Percentiles rank a stretch among this genome's conserved stretches.
phyloP scores from a whole-genome alignment of 1,140 invertebrate genomes.

The Holotrichia oblita region DNA sequence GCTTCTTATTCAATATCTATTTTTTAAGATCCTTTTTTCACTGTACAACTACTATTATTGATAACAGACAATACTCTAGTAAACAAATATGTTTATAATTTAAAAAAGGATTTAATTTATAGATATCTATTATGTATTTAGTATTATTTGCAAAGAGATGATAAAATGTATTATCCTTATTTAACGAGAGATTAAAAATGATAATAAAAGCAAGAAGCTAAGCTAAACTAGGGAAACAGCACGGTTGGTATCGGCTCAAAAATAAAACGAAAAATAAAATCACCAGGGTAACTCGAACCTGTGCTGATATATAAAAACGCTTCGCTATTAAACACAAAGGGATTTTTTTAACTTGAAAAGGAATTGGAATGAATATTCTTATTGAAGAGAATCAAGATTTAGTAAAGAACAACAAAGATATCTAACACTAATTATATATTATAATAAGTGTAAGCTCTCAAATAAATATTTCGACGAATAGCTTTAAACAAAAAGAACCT shows the following conservation, averaged over 20 bases:
- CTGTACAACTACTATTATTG: not conserved
- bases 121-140: not conserved
- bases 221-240: not conserved
- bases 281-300: not conserved
- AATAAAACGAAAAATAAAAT: not conserved
- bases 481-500: not conserved
- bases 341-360: not conserved
- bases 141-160: conserved; percentile 23
- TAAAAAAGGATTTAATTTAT: not conserved
- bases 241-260: not conserved
- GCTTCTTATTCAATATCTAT: not conserved
- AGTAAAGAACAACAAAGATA: not conserved
- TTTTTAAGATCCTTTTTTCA: conserved; percentile 10
- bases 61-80: conserved; percentile 24
- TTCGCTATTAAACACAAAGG: not conserved
- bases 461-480: conserved; percentile 19
- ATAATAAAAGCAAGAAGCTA: not conserved
- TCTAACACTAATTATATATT: not conserved
- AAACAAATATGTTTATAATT: too few species aligned
- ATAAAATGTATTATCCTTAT: conserved; percentile 19
- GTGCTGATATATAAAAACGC: not conserved
- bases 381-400: not conserved
- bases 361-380: not conserved
- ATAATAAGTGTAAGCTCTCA: conserved; percentile 4
- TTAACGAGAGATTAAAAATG: not conserved